Evolutionary conservation across 2,797 vertebrate species (phyloP).

Genomic region (Tragelaphus oryx): DNA sequence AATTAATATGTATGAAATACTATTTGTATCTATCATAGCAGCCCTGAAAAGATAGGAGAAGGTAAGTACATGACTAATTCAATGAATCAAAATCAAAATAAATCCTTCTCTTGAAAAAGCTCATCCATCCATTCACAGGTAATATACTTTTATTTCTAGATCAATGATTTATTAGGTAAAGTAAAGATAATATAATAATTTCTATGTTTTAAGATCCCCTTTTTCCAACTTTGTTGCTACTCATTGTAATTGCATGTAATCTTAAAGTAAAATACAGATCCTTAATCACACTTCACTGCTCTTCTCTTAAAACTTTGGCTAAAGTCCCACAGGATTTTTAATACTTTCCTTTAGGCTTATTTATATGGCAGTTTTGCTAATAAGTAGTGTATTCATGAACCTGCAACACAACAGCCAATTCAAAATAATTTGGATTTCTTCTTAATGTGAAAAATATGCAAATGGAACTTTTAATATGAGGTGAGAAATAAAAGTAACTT

Average conservation of each 20-base stretch:
- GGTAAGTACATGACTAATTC: background rate
- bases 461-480: background rate
- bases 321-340: background rate
- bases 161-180: background rate
- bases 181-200: background rate
- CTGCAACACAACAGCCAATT: constrained; percentile 6
- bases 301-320: background rate
- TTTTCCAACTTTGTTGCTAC: background rate
- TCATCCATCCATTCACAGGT: background rate
- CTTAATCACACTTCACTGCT: background rate
- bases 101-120: background rate
- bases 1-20: background rate
- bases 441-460: background rate
- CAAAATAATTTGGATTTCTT: constrained; percentile 1
- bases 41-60: background rate
- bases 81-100: background rate
- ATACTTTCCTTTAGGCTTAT: constrained; percentile 24
- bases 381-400: constrained; percentile 28
- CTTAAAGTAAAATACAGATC: background rate
- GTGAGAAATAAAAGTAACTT: constrained; percentile 20
- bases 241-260: background rate
- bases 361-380: constrained; percentile 39
- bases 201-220: background rate
- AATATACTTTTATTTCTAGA: background rate
- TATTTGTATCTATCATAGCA: background rate